Conservation (phyloP, 2,797 vertebrate genomes). For the Merluccius polli region DNA sequence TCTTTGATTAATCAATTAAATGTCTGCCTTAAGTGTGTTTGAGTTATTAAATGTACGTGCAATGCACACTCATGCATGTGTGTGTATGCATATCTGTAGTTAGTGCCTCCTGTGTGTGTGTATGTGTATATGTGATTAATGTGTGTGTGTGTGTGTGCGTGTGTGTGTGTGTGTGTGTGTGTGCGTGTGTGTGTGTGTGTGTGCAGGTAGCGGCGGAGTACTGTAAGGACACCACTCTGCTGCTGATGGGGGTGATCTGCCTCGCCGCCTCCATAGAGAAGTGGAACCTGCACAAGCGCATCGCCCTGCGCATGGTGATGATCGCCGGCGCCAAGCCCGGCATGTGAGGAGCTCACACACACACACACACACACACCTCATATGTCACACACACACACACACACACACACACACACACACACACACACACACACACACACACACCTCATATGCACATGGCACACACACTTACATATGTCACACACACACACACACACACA, state of each 20-base stretch:
- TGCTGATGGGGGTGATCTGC: slow-evolving; percentile 96
- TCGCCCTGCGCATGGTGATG: slow-evolving; percentile 96
- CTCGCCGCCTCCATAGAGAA: slow-evolving; percentile 96
- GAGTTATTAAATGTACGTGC: too few relatives aligned
- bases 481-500: too few relatives aligned
- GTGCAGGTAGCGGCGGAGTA: slow-evolving; percentile 92
- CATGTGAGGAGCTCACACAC: slow-evolving; percentile 79
- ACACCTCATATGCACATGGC: too few relatives aligned
- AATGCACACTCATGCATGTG: too few relatives aligned
- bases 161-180: slow-evolving; percentile 6
- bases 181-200: slow-evolving; percentile 12
- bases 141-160: slow-evolving; percentile 1
- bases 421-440: too few relatives aligned
- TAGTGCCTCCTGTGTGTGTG: neutral
- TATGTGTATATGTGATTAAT: neutral
- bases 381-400: too few relatives aligned
- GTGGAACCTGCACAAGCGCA: slow-evolving; percentile 95
- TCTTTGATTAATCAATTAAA: too few relatives aligned
- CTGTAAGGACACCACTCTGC: slow-evolving; percentile 95
- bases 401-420: too few relatives aligned
- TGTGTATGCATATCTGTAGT: too few relatives aligned
- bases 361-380: neutral
- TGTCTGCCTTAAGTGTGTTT: too few relatives aligned
- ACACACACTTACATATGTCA: too few relatives aligned
- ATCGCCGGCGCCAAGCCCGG: slow-evolving; percentile 95